These are phyloP conservation scores for Sceliomorpha sp. DNA, from an alignment of 2,888 invertebrate genomes.

Conservation along the genomic window DNA sequence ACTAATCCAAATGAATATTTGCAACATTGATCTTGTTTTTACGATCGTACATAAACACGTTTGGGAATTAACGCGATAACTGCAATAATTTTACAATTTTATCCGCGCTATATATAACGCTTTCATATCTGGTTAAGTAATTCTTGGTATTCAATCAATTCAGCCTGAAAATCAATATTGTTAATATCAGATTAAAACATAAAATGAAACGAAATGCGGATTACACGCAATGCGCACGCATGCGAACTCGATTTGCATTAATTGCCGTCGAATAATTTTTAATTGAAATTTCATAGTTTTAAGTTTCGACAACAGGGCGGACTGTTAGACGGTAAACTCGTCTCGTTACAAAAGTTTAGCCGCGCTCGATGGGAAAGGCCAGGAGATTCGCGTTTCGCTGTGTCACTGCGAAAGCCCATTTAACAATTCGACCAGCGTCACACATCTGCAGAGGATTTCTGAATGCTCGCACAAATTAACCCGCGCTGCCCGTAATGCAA, in stretches of 20 bases:
- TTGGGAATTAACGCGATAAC: too few relatives aligned
- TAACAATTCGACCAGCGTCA: conserved; percentile 14
- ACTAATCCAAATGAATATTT: too few relatives aligned
- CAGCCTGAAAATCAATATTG: too few relatives aligned
- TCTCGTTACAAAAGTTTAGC: conserved; percentile 5
- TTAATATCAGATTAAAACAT: too few relatives aligned
- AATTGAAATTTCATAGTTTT: conserved; percentile 1
- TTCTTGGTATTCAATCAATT: too few relatives aligned
- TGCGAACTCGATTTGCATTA: too few relatives aligned
- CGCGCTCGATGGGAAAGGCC: conserved; percentile 2
- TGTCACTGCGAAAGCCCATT: conserved; percentile 13
- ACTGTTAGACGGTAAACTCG: not conserved
- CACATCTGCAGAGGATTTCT: not conserved
- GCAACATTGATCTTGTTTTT: too few relatives aligned
- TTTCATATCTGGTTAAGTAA: too few relatives aligned
- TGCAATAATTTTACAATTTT: too few relatives aligned
- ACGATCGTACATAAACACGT: too few relatives aligned
- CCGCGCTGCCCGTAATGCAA: conserved; percentile 11
- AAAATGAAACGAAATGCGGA: not conserved
- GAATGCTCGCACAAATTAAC: not conserved
- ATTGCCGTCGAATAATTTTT: not conserved
- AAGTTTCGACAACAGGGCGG: conserved; percentile 1
- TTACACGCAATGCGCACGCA: not conserved
- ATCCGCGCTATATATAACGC: too few relatives aligned
- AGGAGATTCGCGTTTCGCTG: conserved; percentile 1